A percentile compares a stretch with the other conserved stretches of the same genome.
phyloP scores from a whole-genome alignment of 2,797 vertebrate genomes.

The Amazonetta brasiliensis region DNA sequence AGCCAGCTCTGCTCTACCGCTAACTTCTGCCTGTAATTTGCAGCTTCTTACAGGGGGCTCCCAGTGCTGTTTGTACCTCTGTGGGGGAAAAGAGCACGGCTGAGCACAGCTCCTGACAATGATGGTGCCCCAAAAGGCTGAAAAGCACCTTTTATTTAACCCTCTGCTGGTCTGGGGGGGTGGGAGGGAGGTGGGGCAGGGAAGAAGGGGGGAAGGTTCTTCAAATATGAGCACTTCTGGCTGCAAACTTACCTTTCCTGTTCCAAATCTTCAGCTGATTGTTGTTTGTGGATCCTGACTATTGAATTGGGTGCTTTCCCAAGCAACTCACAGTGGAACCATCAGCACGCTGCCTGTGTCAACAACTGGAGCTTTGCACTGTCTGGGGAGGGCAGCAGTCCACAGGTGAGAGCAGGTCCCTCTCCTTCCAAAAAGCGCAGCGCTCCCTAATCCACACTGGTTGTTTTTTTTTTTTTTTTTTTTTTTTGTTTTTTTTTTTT shows the following conservation, averaged over 20 bases:
- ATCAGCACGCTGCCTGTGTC: constrained; percentile 1
- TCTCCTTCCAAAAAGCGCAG: neutral
- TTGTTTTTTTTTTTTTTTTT: neutral
- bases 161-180: neutral
- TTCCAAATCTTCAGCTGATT: neutral
- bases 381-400: neutral
- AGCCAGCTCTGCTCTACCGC: neutral
- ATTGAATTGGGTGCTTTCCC: neutral
- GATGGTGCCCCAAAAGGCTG: neutral
- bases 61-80: neutral
- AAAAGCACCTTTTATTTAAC: neutral
- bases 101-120: neutral
- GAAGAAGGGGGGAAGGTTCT: neutral
- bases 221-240: neutral
- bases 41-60: neutral
- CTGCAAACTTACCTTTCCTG: neutral
- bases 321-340: constrained; percentile 16
- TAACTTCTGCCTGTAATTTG: neutral
- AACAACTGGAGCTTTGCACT: neutral
- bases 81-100: neutral
- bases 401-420: neutral
- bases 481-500: constrained; percentile 7
- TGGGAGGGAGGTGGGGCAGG: too few relatives aligned
- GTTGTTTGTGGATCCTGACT: constrained; percentile 24
- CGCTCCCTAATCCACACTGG: neutral